These are phyloP conservation scores for Scomber colias DNA, from an alignment of 2,113 vertebrate genomes.

Conservation along the genomic window DNA sequence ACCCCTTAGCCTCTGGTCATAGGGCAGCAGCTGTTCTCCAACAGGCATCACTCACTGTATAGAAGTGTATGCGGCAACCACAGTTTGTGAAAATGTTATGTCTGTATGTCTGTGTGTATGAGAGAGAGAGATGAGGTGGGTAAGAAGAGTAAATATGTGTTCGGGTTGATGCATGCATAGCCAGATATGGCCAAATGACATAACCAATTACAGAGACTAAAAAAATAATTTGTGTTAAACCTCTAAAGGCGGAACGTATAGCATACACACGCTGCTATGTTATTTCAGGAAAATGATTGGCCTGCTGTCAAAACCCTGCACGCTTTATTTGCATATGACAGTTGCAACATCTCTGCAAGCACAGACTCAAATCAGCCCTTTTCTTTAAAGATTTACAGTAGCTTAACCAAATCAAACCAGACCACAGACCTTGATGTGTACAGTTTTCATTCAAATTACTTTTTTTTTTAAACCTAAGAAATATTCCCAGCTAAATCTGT, in stretches of 20 bases:
- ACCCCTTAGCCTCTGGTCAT: conserved; percentile 49
- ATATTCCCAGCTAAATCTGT: too few species aligned
- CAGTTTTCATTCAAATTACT: too few species aligned
- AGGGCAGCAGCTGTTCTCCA: conserved; percentile 75
- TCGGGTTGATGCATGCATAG: conserved; percentile 5
- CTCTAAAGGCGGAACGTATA: neutral
- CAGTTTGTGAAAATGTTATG: neutral
- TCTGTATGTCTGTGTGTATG: conserved; percentile 5
- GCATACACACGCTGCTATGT: too few species aligned
- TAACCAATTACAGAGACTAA: neutral
- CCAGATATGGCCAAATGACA: conserved; percentile 22
- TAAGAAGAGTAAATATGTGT: neutral
- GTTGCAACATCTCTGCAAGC: too few species aligned
- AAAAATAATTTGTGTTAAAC: neutral
- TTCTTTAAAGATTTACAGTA: too few species aligned
- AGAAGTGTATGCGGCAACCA: conserved; percentile 6
- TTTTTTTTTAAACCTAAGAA: too few species aligned
- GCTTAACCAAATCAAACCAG: neutral
- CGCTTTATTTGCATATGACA: too few species aligned
- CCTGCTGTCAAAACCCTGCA: too few species aligned
- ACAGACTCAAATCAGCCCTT: too few species aligned
- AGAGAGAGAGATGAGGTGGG: neutral
- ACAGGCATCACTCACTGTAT: conserved; percentile 54
- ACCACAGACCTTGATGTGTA: too few species aligned
- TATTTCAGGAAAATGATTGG: neutral